Evolutionary conservation across 2,888 invertebrate species (phyloP).

Genomic region (Helleia helle): DNA sequence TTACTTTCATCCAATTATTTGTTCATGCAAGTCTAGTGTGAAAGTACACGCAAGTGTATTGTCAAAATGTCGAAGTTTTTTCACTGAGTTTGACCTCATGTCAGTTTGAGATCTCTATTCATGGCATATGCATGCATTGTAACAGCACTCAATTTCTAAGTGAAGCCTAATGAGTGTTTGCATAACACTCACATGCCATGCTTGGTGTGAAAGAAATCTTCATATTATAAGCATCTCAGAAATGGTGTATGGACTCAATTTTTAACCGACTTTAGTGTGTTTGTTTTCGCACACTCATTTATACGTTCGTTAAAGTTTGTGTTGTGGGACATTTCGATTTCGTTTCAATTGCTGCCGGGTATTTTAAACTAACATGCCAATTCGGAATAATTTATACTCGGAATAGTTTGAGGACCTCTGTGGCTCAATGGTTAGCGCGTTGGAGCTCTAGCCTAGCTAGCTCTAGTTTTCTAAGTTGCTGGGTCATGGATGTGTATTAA

Average conservation of each 20-base stretch:
- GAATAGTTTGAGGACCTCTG: too few relatives aligned
- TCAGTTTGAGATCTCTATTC: constrained; percentile 46
- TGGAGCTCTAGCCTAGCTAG: too few relatives aligned
- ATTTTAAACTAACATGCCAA: too few relatives aligned
- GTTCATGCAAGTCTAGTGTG: constrained; percentile 21
- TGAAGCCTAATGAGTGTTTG: constrained; percentile 1
- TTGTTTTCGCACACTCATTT: too few relatives aligned
- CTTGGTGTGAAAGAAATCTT: neutral
- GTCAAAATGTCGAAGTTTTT: constrained; percentile 37
- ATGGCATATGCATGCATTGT: constrained; percentile 40
- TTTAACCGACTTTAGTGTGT: neutral
- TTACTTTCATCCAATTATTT: neutral
- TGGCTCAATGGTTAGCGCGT: too few relatives aligned
- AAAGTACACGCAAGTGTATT: constrained; percentile 44
- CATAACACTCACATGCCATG: neutral
- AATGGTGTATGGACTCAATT: neutral
- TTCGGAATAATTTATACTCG: too few relatives aligned
- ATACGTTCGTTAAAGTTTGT: too few relatives aligned
- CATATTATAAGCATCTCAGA: neutral
- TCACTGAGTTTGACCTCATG: constrained; percentile 40
- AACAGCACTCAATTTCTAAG: neutral
- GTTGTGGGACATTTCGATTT: too few relatives aligned
- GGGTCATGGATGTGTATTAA: too few relatives aligned
- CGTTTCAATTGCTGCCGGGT: too few relatives aligned
- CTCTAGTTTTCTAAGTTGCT: too few relatives aligned